Conservation (phyloP, 2,113 vertebrate genomes). For the Mesocricetus auratus region DNA sequence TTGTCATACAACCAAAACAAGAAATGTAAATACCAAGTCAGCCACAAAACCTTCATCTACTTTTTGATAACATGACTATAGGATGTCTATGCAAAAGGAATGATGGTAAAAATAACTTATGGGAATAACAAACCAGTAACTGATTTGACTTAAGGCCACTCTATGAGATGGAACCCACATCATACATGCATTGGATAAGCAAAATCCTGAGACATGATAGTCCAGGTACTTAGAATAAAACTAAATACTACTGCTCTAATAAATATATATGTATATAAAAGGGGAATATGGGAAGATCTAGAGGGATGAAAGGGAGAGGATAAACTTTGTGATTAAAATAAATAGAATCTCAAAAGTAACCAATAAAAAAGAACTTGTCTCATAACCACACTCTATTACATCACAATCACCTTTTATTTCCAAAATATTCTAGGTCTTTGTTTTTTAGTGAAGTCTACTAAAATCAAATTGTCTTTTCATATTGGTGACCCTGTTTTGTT, state of each 20-base stretch:
- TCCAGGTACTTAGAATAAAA: not conserved
- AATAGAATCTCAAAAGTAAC: not conserved
- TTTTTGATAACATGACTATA: not conserved
- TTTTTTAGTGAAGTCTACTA: not conserved
- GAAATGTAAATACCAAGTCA: not conserved
- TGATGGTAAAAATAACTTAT: not conserved
- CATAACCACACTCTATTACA: not conserved
- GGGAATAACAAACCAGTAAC: not conserved
- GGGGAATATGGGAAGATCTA: not conserved
- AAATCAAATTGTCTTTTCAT: not conserved
- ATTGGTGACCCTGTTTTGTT: not conserved
- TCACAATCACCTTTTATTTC: not conserved
- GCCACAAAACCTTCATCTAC: not conserved
- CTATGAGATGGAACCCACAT: too few relatives aligned
- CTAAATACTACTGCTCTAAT: too few relatives aligned
- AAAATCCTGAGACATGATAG: not conserved
- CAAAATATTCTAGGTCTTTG: not conserved
- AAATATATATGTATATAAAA: too few relatives aligned
- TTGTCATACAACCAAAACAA: too few relatives aligned
- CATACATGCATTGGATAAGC: too few relatives aligned
- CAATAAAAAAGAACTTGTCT: not conserved
- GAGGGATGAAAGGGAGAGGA: not conserved
- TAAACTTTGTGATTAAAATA: not conserved
- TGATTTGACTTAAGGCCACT: not conserved
- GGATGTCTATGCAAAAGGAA: not conserved